A percentile compares a stretch with the other conserved stretches of the same genome.
phyloP scores from a whole-genome alignment of 1,140 invertebrate genomes.

The Tenebrio molitor region DNA sequence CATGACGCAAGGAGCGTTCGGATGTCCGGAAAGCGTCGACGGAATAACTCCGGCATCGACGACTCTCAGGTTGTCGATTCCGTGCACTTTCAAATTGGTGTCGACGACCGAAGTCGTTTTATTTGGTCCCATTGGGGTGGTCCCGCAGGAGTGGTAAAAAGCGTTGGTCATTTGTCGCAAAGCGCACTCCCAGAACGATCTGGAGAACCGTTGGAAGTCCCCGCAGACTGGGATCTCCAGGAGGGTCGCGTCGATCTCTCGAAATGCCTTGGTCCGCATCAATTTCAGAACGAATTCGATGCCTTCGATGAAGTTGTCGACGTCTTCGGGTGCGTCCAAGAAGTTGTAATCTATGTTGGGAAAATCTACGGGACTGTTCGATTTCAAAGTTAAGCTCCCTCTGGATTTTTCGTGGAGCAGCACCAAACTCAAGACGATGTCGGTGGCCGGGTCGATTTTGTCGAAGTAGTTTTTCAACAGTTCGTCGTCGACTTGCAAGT shows the following conservation, averaged over 20 bases:
- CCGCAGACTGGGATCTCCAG: conserved; percentile 68
- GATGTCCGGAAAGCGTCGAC: conserved; percentile 67
- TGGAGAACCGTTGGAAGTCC: conserved; percentile 58
- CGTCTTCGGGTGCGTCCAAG: conserved; percentile 72
- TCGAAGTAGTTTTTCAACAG: conserved; percentile 43
- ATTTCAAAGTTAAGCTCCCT: conserved; percentile 78
- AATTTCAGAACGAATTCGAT: conserved; percentile 66
- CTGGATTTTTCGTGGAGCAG: conserved; percentile 78
- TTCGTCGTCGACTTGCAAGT: conserved; percentile 39
- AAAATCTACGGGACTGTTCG: conserved; percentile 79
- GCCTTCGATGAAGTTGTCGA: conserved; percentile 68
- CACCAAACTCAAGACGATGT: conserved; percentile 49
- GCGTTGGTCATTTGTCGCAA: conserved; percentile 59
- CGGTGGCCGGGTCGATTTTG: conserved; percentile 36
- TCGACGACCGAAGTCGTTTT: conserved; percentile 63
- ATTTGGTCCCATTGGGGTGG: conserved; percentile 49
- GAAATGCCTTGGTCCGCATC: conserved; percentile 65
- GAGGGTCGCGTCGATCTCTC: conserved; percentile 61
- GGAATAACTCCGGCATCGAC: conserved; percentile 64
- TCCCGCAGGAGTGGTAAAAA: conserved; percentile 63
- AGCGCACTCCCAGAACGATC: conserved; percentile 66
- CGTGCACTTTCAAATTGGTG: conserved; percentile 63
- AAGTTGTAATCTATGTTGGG: conserved; percentile 87
- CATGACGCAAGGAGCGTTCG: conserved; percentile 68
- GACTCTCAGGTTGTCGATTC: conserved; percentile 66